These are phyloP conservation scores for Ommatoiulus sabulosus DNA, from an alignment of 2,888 invertebrate genomes.

Conservation along the genomic window DNA sequence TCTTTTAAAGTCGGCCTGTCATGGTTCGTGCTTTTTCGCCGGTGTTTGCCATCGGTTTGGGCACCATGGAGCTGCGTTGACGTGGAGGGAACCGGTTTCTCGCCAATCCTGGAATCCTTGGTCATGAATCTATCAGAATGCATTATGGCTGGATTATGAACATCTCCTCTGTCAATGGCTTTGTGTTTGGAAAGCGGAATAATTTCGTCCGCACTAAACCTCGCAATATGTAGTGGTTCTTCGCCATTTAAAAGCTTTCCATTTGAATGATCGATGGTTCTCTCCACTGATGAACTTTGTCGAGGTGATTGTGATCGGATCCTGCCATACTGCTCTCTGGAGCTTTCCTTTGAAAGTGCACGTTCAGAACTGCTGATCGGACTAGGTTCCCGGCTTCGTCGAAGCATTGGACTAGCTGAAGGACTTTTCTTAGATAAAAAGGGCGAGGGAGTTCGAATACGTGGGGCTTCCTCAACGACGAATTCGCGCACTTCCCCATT, in stretches of 20 bases:
- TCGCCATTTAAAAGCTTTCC: background rate
- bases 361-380: background rate
- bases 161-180: background rate
- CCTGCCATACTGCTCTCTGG: background rate
- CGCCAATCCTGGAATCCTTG: background rate
- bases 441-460: background rate
- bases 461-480: background rate
- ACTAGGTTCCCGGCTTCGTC: conserved; percentile 32
- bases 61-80: background rate
- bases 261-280: conserved; percentile 1
- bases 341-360: background rate
- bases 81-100: background rate
- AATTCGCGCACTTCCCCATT: background rate
- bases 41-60: background rate
- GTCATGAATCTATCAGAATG: background rate
- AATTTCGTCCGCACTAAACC: background rate
- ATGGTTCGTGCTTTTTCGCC: background rate
- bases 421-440: background rate
- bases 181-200: background rate
- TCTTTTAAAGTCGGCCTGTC: background rate
- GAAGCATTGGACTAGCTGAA: conserved; percentile 35
- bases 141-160: background rate
- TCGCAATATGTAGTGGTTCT: background rate
- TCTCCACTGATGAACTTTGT: background rate
- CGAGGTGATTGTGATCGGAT: background rate